Conservation (phyloP, 2,888 invertebrate species). For the Ischnura elegans region DNA sequence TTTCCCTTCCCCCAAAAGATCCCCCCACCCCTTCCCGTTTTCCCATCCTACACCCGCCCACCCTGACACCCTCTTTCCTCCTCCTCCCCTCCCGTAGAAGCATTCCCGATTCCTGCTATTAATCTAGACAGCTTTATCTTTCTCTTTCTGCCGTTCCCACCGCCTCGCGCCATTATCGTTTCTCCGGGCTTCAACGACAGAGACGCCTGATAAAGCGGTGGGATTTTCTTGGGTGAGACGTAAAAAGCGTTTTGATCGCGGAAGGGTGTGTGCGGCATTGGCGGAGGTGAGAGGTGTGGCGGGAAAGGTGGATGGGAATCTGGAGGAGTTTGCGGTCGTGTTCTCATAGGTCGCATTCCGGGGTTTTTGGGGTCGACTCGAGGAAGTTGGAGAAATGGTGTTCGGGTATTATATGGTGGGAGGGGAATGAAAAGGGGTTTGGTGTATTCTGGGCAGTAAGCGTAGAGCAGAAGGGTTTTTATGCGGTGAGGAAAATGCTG, state of each 20-base stretch:
- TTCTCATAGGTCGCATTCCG: not conserved
- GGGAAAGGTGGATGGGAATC: not conserved
- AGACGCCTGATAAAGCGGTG: conserved; percentile 58
- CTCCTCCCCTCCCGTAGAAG: not conserved
- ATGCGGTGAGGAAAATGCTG: not conserved
- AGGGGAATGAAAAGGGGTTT: not conserved
- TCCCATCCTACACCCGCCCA: not conserved
- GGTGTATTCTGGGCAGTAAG: not conserved
- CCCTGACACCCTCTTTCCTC: not conserved
- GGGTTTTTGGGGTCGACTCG: not conserved
- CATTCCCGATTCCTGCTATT: conserved; percentile 61
- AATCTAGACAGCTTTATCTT: conserved; percentile 64
- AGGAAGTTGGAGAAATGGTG: not conserved
- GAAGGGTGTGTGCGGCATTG: not conserved
- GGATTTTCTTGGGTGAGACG: conserved; percentile 48
- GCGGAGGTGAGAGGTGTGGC: not conserved
- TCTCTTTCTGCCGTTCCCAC: conserved; percentile 10
- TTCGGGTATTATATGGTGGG: not conserved
- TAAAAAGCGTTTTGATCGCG: conserved; percentile 64
- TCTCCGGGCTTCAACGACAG: conserved; percentile 62
- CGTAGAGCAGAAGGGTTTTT: not conserved
- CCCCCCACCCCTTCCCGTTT: not conserved
- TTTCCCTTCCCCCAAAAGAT: not conserved
- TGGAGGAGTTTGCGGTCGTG: not conserved
- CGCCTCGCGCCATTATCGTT: conserved; percentile 53